phyloP scores from a whole-genome alignment of 2,797 vertebrate species.

The Syndactyla subalaris region DNA sequence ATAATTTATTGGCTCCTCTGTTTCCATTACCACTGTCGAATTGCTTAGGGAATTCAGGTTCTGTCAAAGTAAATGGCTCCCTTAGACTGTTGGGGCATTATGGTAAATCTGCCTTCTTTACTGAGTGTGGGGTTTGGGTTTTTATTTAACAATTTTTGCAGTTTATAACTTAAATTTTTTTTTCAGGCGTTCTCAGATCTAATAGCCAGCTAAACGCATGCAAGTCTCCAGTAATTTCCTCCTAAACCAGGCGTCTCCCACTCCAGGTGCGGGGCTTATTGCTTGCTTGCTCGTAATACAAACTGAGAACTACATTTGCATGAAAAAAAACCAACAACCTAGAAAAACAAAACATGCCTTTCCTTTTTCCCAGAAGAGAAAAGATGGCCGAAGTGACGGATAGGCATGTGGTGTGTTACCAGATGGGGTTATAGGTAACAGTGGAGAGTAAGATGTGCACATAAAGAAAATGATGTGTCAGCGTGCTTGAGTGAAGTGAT shows the following conservation, averaged over 20 bases:
- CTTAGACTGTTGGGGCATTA: slow-evolving; percentile 22
- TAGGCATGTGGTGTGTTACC: neutral
- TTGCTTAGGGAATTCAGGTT: slow-evolving; percentile 49
- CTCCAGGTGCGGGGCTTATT: neutral
- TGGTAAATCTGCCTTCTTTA: slow-evolving; percentile 31
- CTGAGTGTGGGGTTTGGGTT: neutral
- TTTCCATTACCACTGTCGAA: slow-evolving; percentile 57
- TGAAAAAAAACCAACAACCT: neutral
- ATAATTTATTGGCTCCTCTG: slow-evolving; percentile 69
- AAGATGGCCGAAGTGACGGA: neutral
- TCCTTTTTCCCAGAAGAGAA: neutral
- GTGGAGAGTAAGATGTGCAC: neutral
- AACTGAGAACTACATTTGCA: slow-evolving; percentile 29
- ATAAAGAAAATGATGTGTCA: neutral
- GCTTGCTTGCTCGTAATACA: neutral
- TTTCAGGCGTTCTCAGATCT: neutral
- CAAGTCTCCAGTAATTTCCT: neutral
- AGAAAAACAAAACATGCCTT: slow-evolving; percentile 11
- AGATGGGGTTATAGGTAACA: neutral
- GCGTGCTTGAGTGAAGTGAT: neutral
- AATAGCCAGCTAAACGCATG: neutral
- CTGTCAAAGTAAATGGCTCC: slow-evolving; percentile 60
- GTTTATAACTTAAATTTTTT: neutral
- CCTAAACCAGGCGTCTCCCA: neutral
- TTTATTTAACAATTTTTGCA: slow-evolving; percentile 5